A percentile compares a stretch with the other conserved stretches of the same genome.
phyloP scores from a whole-genome alignment of 1,140 invertebrate genomes.

The Meloidogyne exigua region DNA sequence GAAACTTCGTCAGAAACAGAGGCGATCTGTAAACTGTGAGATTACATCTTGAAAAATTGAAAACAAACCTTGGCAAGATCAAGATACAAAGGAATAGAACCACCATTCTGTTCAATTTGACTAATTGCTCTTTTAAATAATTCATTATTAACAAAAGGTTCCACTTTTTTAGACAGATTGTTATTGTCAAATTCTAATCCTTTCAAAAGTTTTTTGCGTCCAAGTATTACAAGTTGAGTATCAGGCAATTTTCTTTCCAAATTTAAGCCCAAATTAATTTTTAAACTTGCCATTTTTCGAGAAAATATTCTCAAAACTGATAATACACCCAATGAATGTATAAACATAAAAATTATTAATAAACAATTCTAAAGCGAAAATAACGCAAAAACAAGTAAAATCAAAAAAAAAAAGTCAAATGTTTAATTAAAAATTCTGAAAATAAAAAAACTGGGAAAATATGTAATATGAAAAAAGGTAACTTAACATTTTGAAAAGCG shows the following conservation, averaged over 20 bases:
- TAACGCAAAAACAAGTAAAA: no score
- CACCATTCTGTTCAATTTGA: slow-evolving; percentile 1
- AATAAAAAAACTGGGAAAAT: no score
- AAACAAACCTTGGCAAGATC: slow-evolving; percentile 54
- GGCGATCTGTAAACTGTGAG: slow-evolving; percentile 34
- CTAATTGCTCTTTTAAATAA: not conserved
- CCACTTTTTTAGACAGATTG: not conserved
- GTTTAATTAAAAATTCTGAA: no score
- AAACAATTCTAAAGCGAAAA: not conserved
- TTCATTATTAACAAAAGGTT: not conserved
- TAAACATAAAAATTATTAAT: not conserved
- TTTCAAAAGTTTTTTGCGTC: not conserved
- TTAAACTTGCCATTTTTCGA: not conserved
- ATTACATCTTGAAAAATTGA: not conserved
- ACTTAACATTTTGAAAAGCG: no score
- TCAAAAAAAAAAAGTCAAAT: no score
- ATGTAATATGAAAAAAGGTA: no score
- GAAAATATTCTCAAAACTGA: not conserved
- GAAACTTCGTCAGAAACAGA: slow-evolving; percentile 48
- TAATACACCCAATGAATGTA: not conserved
- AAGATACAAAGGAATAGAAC: slow-evolving; percentile 51
- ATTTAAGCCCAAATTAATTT: not conserved
- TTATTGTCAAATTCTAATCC: not conserved
- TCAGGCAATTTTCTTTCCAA: not conserved
- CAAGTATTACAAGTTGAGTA: not conserved